phyloP scores from a whole-genome alignment of 2,888 invertebrate genomes.

The Drosophila ezoana region DNA sequence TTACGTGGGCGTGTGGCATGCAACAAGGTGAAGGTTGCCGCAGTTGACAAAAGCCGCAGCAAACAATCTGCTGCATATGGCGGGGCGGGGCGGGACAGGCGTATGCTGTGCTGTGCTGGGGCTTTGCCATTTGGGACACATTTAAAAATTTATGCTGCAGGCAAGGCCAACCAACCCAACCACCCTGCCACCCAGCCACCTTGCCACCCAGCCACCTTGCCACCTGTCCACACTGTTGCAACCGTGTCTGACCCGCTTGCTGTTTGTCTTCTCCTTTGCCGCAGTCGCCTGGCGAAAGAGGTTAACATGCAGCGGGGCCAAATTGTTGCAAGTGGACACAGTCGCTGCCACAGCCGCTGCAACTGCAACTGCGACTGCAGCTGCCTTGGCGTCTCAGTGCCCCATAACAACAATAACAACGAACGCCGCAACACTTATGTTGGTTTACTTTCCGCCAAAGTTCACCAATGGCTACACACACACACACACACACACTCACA shows the following conservation, averaged over 20 bases:
- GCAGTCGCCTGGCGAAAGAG: constrained; percentile 42
- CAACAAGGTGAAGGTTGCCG: constrained; percentile 78
- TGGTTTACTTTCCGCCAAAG: constrained; percentile 72
- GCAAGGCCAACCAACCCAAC: constrained; percentile 47
- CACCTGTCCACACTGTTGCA: neutral
- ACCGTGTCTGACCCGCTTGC: constrained; percentile 6
- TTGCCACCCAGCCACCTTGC: neutral
- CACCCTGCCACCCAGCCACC: too few relatives aligned
- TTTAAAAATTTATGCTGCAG: constrained; percentile 76
- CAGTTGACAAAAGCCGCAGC: constrained; percentile 73
- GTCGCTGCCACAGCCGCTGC: neutral
- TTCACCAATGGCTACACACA: constrained; percentile 43
- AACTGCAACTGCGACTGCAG: neutral
- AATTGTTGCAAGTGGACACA: constrained; percentile 22
- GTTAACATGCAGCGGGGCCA: constrained; percentile 35
- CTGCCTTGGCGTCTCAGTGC: constrained; percentile 17
- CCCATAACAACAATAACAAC: constrained; percentile 72
- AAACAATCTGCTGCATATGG: constrained; percentile 42
- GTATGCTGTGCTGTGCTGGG: neutral
- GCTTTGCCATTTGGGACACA: constrained; percentile 54
- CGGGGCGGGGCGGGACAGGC: neutral
- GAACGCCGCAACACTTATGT: constrained; percentile 80
- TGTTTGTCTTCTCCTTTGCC: constrained; percentile 34
- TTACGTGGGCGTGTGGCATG: constrained; percentile 30
- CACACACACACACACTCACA: constrained; percentile 12